Conservation (phyloP, 2,888 invertebrate genomes). For the Ceraclea dissimilis region DNA sequence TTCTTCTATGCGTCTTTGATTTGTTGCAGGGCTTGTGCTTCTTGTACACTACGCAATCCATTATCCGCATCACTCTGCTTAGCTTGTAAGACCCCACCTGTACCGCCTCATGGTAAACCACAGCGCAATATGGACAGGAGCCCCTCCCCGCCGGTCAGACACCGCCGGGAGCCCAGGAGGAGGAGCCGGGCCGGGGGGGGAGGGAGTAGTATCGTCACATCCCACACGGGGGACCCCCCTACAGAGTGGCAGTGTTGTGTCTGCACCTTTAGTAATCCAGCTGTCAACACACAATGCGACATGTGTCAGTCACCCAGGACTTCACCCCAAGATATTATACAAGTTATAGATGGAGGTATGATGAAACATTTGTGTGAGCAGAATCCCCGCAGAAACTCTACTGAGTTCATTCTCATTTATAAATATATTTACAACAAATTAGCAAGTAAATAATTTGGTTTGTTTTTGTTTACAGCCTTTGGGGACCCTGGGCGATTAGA, state of each 20-base stretch:
- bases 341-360: slow-evolving; percentile 21
- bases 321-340: slow-evolving; percentile 16
- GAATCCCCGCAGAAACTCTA: too few species aligned
- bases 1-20: neutral
- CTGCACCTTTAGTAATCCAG: slow-evolving; percentile 73
- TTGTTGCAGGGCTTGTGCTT: slow-evolving; percentile 55
- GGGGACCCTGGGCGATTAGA: slow-evolving; percentile 53
- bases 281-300: slow-evolving; percentile 52
- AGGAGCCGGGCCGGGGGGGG: neutral
- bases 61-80: slow-evolving; percentile 59
- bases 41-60: slow-evolving; percentile 78
- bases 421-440: too few species aligned
- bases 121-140: neutral
- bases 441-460: too few species aligned
- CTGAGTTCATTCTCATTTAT: too few species aligned
- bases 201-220: neutral
- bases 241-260: slow-evolving; percentile 64
- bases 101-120: slow-evolving; percentile 33
- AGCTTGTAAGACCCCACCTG: slow-evolving; percentile 67
- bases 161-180: slow-evolving; percentile 3
- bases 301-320: slow-evolving; percentile 63
- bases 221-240: neutral
- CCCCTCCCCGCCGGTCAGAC: slow-evolving; percentile 9
- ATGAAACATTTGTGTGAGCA: neutral
- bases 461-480: slow-evolving; percentile 28